Evolutionary conservation across 2,797 vertebrate species (phyloP), one percentile per base, ranked within the genome.

Genomic region (Pteropus rufus): DNA sequence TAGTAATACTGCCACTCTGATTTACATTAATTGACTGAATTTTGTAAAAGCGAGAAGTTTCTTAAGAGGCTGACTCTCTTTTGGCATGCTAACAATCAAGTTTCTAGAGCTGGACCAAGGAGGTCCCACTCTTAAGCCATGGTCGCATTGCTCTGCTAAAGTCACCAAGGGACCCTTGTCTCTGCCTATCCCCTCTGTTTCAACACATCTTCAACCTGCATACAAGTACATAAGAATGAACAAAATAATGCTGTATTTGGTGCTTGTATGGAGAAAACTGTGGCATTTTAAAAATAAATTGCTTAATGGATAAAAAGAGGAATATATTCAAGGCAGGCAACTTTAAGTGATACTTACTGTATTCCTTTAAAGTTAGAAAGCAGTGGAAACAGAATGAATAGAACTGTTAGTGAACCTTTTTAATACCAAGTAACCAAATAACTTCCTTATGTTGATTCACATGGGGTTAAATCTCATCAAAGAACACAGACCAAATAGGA

Each of bases 291-390:
- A 82, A 39, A 70, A 81, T 41, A 73, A 62, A n/a, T 12, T 76
- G 6, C 60, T 87, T 83, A 64, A 52, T n/a, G 67, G 73, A n/a
- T 65, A 58, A 96, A 94, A 87, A 96, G 81, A 7, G 31, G 58
- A 64, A 97, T 9, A 54, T 15, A 91, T 69, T 95, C 29, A 67
- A 97, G 97, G 91, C 96, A 98, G 97, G 92, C 85, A 8, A 70
- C 3, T 9, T 2, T 58, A 31, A n/a, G 62, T 67, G 95, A 97
- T 98, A 98, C 98, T 99, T 98, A 99, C 98, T 67, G 97, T 95
- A 93, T 96, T 98, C 98, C 84, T 98, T 98, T 97, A 97, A 95
- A 97, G 98, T 96, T 92, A 98, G 98, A 98, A 96, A 98, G 98
- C 98, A 98, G 97, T 80, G 96, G 94, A 92, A 97, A 98, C 72